phyloP scores from a whole-genome alignment of 2,113 vertebrate species.

The Actinemys pallida region DNA sequence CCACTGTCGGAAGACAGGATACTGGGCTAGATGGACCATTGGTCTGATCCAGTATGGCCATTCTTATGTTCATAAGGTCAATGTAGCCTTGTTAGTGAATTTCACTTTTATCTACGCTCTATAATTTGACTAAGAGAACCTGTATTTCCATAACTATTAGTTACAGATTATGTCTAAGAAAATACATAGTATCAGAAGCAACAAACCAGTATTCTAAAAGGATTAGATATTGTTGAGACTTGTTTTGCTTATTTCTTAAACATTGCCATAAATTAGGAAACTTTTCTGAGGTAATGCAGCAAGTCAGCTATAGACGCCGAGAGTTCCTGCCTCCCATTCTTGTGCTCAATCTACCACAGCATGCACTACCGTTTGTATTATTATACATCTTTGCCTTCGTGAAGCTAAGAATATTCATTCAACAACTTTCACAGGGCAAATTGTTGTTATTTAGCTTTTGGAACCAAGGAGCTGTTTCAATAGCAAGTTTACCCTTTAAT shows the following conservation, averaged over 20 bases:
- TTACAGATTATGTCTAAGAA: conserved; percentile 16
- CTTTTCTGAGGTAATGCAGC: neutral
- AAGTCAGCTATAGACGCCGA: neutral
- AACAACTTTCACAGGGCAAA: conserved; percentile 36
- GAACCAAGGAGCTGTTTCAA: conserved; percentile 35
- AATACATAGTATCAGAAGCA: conserved; percentile 1
- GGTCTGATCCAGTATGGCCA: too few relatives aligned
- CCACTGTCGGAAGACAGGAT: too few relatives aligned
- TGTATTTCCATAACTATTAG: neutral
- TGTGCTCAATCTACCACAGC: neutral
- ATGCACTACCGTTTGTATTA: neutral
- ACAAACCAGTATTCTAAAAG: conserved; percentile 11
- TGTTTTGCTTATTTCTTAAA: conserved; percentile 28
- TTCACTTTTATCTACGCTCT: conserved; percentile 22
- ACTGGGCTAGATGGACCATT: too few relatives aligned
- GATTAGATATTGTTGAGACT: neutral
- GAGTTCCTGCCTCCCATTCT: neutral
- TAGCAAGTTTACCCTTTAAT: neutral
- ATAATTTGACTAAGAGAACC: conserved; percentile 45
- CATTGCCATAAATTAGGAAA: neutral
- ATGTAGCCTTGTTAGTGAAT: neutral
- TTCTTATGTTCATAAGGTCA: neutral
- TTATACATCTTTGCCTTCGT: neutral
- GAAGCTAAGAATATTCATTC: conserved; percentile 37
- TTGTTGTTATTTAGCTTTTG: conserved; percentile 51